Percentiles rank a stretch among this genome's conserved stretches.
phyloP scores from a whole-genome alignment of 2,888 invertebrate species.

The Pseudeuparius sepicola region DNA sequence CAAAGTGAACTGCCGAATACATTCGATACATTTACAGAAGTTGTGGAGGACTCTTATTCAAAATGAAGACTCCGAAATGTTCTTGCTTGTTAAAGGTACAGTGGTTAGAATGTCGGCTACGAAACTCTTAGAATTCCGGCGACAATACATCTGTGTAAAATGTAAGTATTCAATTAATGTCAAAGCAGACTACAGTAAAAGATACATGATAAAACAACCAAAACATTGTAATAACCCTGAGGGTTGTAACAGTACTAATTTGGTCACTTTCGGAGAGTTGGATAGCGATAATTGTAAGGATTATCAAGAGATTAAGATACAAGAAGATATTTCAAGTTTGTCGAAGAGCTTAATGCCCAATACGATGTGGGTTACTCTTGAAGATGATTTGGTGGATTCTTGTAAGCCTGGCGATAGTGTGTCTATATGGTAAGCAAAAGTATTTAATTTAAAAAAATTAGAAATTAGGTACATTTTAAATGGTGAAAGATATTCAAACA shows the following conservation, averaged over 20 bases:
- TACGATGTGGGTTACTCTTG: conserved; percentile 66
- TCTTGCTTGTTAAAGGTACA: conserved; percentile 68
- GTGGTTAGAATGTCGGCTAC: conserved; percentile 66
- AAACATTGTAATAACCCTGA: conserved; percentile 47
- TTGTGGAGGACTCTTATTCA: conserved; percentile 58
- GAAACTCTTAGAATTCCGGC: conserved; percentile 66
- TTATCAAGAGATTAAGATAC: conserved; percentile 77
- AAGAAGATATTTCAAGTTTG: conserved; percentile 69
- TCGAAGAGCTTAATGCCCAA: conserved; percentile 64
- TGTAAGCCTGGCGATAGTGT: conserved; percentile 88
- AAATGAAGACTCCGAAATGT: conserved; percentile 59
- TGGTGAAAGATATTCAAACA: no score
- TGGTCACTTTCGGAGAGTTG: conserved; percentile 43
- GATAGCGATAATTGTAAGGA: conserved; percentile 61
- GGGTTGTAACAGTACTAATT: conserved; percentile 43
- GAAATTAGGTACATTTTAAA: no score
- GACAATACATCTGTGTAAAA: conserved; percentile 64
- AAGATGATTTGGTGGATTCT: conserved; percentile 76
- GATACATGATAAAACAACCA: conserved; percentile 40
- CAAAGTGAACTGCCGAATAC: conserved; percentile 54
- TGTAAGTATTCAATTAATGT: conserved; percentile 59
- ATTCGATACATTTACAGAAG: no score
- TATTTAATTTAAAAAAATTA: no score
- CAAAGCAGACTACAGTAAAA: conserved; percentile 56
- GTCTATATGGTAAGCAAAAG: conserved; percentile 56